Conservation (phyloP, 2,888 invertebrate species). For the Salticus scenicus region DNA sequence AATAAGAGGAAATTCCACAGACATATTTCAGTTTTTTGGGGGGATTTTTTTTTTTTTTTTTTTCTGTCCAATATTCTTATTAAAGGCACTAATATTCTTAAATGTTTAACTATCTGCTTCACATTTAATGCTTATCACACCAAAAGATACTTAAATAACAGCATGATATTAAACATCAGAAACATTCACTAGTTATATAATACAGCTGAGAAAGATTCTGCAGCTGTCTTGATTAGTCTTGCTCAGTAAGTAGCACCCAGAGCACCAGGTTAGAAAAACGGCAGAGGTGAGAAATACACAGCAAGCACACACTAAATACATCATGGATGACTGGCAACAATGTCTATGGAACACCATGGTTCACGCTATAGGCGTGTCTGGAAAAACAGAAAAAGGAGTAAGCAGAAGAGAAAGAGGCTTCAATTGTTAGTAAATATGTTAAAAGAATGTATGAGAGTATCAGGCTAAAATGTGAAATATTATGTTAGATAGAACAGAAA, state of each 20-base stretch:
- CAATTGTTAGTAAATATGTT: background rate
- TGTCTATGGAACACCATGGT: conserved; percentile 51
- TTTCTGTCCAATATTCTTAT: conserved; percentile 22
- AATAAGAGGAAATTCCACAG: too few species aligned
- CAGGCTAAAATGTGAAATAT: background rate
- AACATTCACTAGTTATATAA: conserved; percentile 61
- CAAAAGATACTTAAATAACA: conserved; percentile 63
- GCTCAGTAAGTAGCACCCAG: conserved; percentile 68
- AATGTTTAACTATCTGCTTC: conserved; percentile 57
- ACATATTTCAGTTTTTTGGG: too few species aligned
- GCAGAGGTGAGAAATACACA: conserved; percentile 63
- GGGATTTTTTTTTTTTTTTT: too few species aligned
- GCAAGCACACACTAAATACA: conserved; percentile 68
- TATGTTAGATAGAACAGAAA: background rate
- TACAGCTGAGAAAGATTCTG: conserved; percentile 61
- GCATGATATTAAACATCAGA: conserved; percentile 53
- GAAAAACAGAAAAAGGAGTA: conserved; percentile 66
- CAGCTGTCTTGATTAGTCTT: conserved; percentile 67
- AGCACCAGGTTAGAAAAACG: conserved; percentile 67
- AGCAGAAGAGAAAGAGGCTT: conserved; percentile 50
- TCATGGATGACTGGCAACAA: conserved; percentile 62
- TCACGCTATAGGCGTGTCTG: conserved; percentile 67
- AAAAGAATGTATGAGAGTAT: background rate
- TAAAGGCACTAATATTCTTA: conserved; percentile 67
- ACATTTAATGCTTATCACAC: conserved; percentile 64